Percentiles rank a stretch among this genome's conserved stretches.
These are phyloP conservation scores for Progne subis DNA, from an alignment of 2,113 vertebrate species.

Conservation along the genomic window DNA sequence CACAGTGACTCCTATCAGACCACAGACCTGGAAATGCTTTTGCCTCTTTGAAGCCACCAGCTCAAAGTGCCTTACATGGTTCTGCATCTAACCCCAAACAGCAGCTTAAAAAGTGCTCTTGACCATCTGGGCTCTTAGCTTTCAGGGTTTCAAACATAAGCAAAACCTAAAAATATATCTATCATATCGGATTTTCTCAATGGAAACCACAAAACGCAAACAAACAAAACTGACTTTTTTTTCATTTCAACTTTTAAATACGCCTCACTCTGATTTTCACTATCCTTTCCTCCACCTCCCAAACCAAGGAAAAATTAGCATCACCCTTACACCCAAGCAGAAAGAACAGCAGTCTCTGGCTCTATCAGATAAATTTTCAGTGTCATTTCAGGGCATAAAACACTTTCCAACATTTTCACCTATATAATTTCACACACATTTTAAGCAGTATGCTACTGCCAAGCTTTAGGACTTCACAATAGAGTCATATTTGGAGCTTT, in stretches of 20 bases:
- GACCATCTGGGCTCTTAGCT: neutral
- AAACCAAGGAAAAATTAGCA: neutral
- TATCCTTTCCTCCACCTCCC: neutral
- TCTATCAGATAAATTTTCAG: neutral
- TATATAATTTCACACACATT: neutral
- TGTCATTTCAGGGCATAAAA: neutral
- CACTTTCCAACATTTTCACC: neutral
- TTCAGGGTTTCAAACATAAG: neutral
- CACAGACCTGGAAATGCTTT: neutral
- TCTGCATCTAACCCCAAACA: neutral
- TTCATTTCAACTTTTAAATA: neutral
- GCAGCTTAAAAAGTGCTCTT: neutral
- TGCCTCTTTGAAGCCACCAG: neutral
- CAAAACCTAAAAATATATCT: neutral
- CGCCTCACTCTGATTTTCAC: neutral
- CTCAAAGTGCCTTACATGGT: neutral
- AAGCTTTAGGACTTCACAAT: neutral
- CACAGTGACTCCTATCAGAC: neutral
- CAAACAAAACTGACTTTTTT: neutral
- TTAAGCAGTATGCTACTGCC: neutral
- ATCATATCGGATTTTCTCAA: neutral
- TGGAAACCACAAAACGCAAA: neutral
- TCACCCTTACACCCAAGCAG: neutral
- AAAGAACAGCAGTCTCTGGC: neutral
- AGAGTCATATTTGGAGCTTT: neutral